Conservation (phyloP, 2,797 vertebrate species). For the Linurgus olivaceus region DNA sequence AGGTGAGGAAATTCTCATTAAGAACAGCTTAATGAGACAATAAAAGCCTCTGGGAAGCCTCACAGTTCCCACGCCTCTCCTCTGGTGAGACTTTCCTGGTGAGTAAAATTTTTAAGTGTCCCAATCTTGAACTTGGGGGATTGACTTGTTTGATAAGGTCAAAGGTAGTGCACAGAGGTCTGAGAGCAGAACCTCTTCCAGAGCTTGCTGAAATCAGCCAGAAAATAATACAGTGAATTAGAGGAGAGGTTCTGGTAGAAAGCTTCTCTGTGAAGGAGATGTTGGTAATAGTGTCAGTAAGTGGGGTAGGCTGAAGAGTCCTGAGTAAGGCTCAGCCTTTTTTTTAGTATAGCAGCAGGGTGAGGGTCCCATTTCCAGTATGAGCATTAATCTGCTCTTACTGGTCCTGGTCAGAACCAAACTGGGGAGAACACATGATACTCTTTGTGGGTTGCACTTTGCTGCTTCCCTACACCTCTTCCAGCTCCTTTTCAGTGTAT, state of each 20-base stretch:
- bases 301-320: too few species aligned
- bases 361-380: neutral
- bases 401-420: neutral
- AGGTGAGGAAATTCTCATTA: constrained; percentile 7
- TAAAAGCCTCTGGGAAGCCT: constrained; percentile 1
- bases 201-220: neutral
- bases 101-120: constrained; percentile 34
- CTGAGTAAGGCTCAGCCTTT: neutral
- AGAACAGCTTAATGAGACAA: neutral
- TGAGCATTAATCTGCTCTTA: rapidly evolving
- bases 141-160: neutral
- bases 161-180: rapidly evolving
- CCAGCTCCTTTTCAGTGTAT: neutral
- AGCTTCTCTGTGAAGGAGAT: neutral
- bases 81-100: neutral
- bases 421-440: neutral
- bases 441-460: neutral
- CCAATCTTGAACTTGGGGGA: neutral
- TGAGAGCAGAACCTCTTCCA: neutral
- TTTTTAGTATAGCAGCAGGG: neutral
- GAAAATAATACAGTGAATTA: neutral
- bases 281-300: neutral
- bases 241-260: neutral
- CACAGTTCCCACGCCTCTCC: neutral
- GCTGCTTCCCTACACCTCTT: neutral